A percentile compares a stretch with the other conserved stretches of the same genome.
phyloP scores from a whole-genome alignment of 64 coral and sea anemone species.

The Platygyra sinensis region DNA sequence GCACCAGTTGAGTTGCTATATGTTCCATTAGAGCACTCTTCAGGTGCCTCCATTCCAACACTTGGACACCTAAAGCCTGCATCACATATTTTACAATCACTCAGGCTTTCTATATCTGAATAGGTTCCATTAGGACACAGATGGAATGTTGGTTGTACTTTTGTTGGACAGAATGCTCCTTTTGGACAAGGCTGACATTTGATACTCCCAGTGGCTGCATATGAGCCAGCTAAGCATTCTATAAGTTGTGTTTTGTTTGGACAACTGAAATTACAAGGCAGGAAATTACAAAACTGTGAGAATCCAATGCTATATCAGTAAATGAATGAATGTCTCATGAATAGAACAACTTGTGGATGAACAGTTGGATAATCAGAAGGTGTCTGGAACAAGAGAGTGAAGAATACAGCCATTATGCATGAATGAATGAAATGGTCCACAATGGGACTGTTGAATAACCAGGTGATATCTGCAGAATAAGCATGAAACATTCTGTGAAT shows the following conservation, averaged over 20 bases:
- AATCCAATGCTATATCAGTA: too few species aligned
- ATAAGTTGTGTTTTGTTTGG: slow-evolving; percentile 30
- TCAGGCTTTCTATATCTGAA: background rate
- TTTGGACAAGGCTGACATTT: slow-evolving; percentile 52
- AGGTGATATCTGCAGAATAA: background rate
- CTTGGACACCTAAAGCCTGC: slow-evolving; percentile 33
- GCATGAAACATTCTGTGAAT: background rate
- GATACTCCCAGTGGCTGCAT: slow-evolving; percentile 42
- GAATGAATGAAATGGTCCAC: background rate
- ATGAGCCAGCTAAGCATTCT: slow-evolving; percentile 41
- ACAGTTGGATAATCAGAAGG: background rate
- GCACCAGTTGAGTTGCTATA: slow-evolving; percentile 41
- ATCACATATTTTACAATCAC: slow-evolving; percentile 34
- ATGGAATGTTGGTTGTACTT: slow-evolving; percentile 2
- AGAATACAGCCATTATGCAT: background rate
- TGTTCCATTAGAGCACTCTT: slow-evolving; percentile 10
- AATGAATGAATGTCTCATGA: background rate
- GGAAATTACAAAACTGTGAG: background rate
- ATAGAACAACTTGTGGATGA: background rate
- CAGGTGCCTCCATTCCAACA: slow-evolving; percentile 34
- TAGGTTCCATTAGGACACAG: slow-evolving; percentile 77
- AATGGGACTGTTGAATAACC: background rate
- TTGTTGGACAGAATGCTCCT: slow-evolving; percentile 60
- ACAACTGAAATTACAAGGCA: slow-evolving; percentile 13
- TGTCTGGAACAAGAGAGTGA: too few species aligned